Conservation (phyloP, 2,888 invertebrate species). For the Cylloceria caligata region DNA sequence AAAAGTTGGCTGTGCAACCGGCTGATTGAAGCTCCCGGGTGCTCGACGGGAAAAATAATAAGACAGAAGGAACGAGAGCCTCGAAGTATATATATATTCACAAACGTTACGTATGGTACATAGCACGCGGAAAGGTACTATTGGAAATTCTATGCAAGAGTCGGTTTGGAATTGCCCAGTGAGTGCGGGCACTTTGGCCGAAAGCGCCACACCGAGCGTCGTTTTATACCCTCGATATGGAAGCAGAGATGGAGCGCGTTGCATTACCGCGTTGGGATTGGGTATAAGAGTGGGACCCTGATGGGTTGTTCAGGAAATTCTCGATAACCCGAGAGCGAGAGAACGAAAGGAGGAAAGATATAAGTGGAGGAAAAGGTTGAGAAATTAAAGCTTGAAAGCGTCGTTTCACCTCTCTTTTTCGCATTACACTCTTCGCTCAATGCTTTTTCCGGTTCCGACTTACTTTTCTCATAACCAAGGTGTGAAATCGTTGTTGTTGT, state of each 20-base stretch:
- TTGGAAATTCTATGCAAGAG: conserved; percentile 56
- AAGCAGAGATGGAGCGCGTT: conserved; percentile 13
- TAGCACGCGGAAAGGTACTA: conserved; percentile 15
- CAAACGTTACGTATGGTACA: background rate
- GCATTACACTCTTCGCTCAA: conserved; percentile 7
- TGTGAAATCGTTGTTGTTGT: conserved; percentile 33
- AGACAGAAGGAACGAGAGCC: background rate
- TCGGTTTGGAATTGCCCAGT: conserved; percentile 44
- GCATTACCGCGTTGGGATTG: conserved; percentile 20
- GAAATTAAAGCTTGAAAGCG: conserved; percentile 54
- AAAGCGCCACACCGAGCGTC: conserved; percentile 39
- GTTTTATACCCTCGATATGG: conserved; percentile 49
- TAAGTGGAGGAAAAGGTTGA: conserved; percentile 32
- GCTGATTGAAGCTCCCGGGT: background rate
- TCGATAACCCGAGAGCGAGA: conserved; percentile 47
- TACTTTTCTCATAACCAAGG: conserved; percentile 1
- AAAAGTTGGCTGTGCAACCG: background rate
- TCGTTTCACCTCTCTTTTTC: conserved; percentile 26
- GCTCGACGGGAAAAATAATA: background rate
- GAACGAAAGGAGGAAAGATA: conserved; percentile 41
- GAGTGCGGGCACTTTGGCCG: conserved; percentile 51
- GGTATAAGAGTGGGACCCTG: conserved; percentile 13
- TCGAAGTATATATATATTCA: background rate
- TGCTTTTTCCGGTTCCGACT: conserved; percentile 1
- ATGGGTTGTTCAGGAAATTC: conserved; percentile 47